Evolutionary conservation across 2,113 vertebrate species (phyloP), one percentile per base, ranked within the genome.

Genomic region (Aphelocoma coerulescens): DNA sequence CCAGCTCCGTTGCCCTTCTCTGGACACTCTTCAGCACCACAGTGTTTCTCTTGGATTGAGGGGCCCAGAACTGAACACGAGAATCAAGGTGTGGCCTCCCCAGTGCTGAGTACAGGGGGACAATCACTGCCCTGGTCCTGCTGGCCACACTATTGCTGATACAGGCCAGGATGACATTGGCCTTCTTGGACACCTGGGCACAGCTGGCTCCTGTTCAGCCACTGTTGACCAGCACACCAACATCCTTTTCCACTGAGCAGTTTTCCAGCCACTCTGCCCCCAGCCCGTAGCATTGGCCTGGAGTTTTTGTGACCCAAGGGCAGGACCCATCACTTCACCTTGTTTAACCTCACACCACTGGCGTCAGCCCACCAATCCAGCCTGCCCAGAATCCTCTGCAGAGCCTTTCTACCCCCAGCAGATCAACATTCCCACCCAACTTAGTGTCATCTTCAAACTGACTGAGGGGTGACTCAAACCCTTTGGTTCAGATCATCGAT

Each of bases 171-270:
- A 16, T 58, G 44, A 10, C 32, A 28, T 5, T 16, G 15, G 18
- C 22, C 18, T 88, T 65, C 43, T 41, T 37, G 32, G 32, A 1
- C 7, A 66, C 27, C 37, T 33, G 22, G 35, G 4, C 22, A 66
- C 44, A 44, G 43, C 18, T 58, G 44, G 22, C 7, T 51, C 9
- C 6, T 22, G 26, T 41, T 72, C 30, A 88, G 49, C 20, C 16
- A 9, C 43, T 57, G 20, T 4, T 1, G 1, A n/a, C 3, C 11
- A 49, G 41, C 10, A 49, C 1, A 3, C 15, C 18, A 33, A 23
- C 1, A 6, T 16, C 30, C 41, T 72, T 72, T 57, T 49, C 43
- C 26, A 9, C 5, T 14, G 59, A 17, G 10, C 32, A 13, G 21
- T 21, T 66, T 37, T 52, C 37, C 59, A 37, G 16, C 4, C 37